phyloP scores from a whole-genome alignment of 53 echinoderm and acorn worm genomes.

The Arbacia lixula region DNA sequence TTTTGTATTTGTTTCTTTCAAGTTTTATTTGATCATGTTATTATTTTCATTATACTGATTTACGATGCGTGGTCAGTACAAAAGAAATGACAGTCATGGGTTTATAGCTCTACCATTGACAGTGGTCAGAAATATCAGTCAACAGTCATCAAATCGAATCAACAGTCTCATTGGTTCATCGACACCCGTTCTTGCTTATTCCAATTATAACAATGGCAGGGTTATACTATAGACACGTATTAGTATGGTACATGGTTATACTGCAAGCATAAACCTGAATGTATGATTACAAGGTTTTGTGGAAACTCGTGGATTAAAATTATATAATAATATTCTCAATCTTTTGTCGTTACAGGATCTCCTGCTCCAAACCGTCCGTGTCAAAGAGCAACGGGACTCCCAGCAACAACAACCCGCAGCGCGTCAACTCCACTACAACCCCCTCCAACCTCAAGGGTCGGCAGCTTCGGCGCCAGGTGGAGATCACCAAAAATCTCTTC shows the following conservation, averaged over 20 bases:
- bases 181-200: no score
- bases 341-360: slow-evolving; percentile 1
- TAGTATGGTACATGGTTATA: no score
- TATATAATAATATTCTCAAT: neutral
- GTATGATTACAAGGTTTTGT: neutral
- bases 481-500: slow-evolving; percentile 77
- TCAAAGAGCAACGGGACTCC: slow-evolving; percentile 19
- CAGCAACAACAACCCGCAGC: slow-evolving; percentile 60
- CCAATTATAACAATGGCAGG: no score
- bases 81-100: neutral
- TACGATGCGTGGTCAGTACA: neutral
- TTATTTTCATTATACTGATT: no score
- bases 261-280: no score
- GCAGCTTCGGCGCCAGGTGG: slow-evolving; percentile 68
- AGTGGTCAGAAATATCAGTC: no score
- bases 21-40: no score
- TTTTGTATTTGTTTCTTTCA: no score
- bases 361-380: neutral
- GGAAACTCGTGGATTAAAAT: neutral
- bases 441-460: slow-evolving; percentile 37
- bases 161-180: no score
- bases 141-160: no score
- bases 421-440: slow-evolving; percentile 28
- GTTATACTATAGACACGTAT: no score
- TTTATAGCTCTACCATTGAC: no score